Base-by-base conservation (phyloP, 2,797 vertebrate species). In the Melanotaenia trifasciata region DNA sequence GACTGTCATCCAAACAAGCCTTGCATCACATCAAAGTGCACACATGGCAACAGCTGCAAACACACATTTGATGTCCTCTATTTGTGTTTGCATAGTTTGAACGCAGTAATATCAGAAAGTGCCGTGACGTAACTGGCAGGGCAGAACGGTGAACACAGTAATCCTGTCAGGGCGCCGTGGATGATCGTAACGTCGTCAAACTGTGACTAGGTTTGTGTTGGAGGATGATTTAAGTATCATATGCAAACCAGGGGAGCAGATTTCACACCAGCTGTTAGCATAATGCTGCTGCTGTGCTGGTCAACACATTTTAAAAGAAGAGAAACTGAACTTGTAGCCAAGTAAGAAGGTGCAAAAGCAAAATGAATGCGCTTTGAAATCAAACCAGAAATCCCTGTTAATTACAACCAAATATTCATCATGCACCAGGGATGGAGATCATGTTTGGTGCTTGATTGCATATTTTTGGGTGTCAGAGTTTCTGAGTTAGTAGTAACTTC, bases 151-250 rank as follows among this genome's bases (percentile, higher is more conserved):
- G 70, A 60, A 28, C 8, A 4, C 28, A 67, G 32, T 83, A 84
- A 88, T 86, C 86, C 86, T 69, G 79, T 84, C 75, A 72, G 76
- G 10, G 12, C 32, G 43, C 54, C 12, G 74, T 4, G 64, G 72
- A 33, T 65, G 67, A 80, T 62, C 56, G 70, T 68, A 71, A 74
- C 80, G 53, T 76, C 47, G 38, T 84, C 75, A 72, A 72, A 71
- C 79, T 72, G 67, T 68, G 74, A 82, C 67, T 13, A 24, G 36
- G 33, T 73, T 74, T 58, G 61, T 68, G 58, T 72, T 26, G 24
- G 6, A 24, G 36, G 59, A 58, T 11, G 40, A 78, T 64, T 68
- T 78, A 76, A 73, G 67, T 36, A 57, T 57, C 40, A 33, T 38
- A 60, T 73, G 33, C 47, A 67, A 70, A 84, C 40, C 76, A 61